These are phyloP conservation scores for Sebastolobus altivelis DNA, from an alignment of 2,797 vertebrate genomes.

Conservation along the genomic window DNA sequence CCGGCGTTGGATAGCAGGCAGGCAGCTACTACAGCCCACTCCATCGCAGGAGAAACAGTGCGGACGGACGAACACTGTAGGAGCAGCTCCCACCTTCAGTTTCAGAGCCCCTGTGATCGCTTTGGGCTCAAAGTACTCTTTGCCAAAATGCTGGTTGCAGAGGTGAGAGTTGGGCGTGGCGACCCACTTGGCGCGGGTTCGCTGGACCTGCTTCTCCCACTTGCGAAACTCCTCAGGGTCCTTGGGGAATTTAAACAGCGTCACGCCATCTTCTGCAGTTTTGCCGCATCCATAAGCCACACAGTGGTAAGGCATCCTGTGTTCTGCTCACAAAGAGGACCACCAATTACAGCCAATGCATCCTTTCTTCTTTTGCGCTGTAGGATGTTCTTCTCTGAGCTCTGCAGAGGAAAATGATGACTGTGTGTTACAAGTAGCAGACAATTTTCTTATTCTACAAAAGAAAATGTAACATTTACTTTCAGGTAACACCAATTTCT, in stretches of 20 bases:
- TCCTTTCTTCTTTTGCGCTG: not conserved
- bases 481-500: not conserved
- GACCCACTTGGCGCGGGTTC: conserved; percentile 75
- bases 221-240: conserved; percentile 78
- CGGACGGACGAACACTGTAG: conserved; percentile 83
- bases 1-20: conserved; percentile 64
- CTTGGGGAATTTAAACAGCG: conserved; percentile 84
- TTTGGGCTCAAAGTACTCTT: conserved; percentile 82
- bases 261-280: conserved; percentile 77
- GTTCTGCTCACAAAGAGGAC: not conserved
- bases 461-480: not conserved
- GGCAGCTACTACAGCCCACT: conserved; percentile 64
- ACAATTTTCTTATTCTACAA: not conserved
- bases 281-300: conserved; percentile 86
- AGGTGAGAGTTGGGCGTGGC: conserved; percentile 80
- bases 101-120: conserved; percentile 50
- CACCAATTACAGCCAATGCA: not conserved
- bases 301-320: conserved; percentile 82
- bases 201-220: conserved; percentile 88
- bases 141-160: conserved; percentile 86
- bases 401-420: conserved; percentile 28
- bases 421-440: not conserved
- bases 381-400: not conserved
- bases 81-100: conserved; percentile 80
- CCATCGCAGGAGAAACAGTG: conserved; percentile 75